Conservation (phyloP, 2,888 invertebrate species). For the Athalia circularis region DNA sequence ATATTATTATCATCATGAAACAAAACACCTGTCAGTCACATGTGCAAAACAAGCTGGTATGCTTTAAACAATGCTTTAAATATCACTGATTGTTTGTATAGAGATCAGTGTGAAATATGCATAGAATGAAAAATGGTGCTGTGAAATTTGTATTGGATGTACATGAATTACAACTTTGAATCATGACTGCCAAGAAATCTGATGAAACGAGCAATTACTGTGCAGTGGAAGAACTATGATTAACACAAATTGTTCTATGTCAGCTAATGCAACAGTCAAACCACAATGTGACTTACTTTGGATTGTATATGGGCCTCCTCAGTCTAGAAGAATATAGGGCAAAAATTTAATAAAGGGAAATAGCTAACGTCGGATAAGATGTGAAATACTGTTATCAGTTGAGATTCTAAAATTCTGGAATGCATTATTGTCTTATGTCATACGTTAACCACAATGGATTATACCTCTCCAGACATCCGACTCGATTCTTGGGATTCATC, state of each 20-base stretch:
- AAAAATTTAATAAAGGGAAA: not conserved
- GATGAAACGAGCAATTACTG: not conserved
- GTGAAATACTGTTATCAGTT: conserved; percentile 8
- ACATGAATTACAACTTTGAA: not conserved
- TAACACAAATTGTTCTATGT: not conserved
- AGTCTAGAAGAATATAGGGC: not conserved
- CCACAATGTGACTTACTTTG: conserved; percentile 2
- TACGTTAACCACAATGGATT: conserved; percentile 3
- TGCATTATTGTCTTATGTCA: not conserved
- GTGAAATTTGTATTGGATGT: conserved; percentile 15
- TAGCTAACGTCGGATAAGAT: not conserved
- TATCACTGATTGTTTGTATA: no score
- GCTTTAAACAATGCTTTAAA: no score
- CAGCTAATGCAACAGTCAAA: no score
- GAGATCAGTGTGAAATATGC: not conserved
- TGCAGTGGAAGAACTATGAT: conserved; percentile 5
- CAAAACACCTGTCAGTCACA: conserved; percentile 1
- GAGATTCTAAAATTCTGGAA: conserved; percentile 35
- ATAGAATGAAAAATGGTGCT: conserved; percentile 1
- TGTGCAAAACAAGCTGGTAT: conserved; percentile 21
- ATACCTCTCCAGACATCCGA: conserved; percentile 75
- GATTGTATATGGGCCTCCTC: not conserved
- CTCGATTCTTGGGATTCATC: conserved; percentile 75
- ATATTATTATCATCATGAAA: conserved; percentile 26
- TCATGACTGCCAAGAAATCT: not conserved